A percentile compares a stretch with the other conserved stretches of the same genome.
Evolutionary conservation across 1,140 invertebrate genomes (phyloP).

Genomic region (Argopecten irradians): DNA sequence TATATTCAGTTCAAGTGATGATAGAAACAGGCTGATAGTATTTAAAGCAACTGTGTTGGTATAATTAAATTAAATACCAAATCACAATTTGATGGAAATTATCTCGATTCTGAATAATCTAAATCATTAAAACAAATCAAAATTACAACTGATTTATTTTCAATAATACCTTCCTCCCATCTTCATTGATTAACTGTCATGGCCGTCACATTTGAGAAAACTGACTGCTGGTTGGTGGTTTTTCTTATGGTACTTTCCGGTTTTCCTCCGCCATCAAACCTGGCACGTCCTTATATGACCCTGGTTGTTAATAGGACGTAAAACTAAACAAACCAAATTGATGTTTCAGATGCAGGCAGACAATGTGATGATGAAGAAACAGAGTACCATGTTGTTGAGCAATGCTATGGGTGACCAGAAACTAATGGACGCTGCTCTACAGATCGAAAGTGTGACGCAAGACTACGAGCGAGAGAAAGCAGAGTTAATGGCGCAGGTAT

Average conservation of each 20-base stretch:
- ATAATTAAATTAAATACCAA: too few species aligned
- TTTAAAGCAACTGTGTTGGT: too few species aligned
- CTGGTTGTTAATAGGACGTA: background rate
- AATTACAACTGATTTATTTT: background rate
- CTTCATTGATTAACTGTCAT: background rate
- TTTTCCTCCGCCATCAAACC: too few species aligned
- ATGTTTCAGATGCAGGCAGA: constrained; percentile 54
- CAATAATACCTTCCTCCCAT: background rate
- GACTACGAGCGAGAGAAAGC: constrained; percentile 51
- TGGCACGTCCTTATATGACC: too few species aligned
- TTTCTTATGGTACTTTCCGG: too few species aligned
- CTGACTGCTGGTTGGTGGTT: too few species aligned
- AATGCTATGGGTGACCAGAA: constrained; percentile 50
- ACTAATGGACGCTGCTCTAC: constrained; percentile 59
- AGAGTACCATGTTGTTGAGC: constrained; percentile 57
- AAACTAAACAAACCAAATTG: background rate
- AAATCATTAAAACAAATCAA: background rate
- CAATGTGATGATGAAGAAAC: constrained; percentile 60
- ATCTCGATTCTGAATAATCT: background rate
- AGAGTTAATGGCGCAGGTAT: constrained; percentile 54
- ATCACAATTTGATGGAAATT: background rate
- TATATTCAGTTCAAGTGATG: too few species aligned
- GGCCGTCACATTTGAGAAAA: background rate
- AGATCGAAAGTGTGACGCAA: constrained; percentile 56
- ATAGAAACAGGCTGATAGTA: too few species aligned